These are phyloP conservation scores for Nyctalus aviator DNA, from an alignment of 2,797 vertebrate genomes.

Conservation along the genomic window DNA sequence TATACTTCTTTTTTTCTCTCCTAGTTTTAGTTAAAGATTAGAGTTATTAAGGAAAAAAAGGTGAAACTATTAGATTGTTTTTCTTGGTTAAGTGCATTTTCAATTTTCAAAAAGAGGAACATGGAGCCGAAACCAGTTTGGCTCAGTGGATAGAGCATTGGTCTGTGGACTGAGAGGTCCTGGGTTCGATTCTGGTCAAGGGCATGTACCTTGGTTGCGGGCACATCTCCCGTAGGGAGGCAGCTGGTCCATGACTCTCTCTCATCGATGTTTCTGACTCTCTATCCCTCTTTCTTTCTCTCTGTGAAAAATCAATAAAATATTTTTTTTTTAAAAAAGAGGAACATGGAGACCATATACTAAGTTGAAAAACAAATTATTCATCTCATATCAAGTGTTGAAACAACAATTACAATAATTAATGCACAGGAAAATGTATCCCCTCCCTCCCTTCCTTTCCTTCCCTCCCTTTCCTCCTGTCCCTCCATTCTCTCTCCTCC, in stretches of 20 bases:
- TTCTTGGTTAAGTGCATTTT: neutral
- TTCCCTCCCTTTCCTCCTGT: neutral
- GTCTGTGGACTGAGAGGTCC: no score
- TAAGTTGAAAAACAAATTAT: neutral
- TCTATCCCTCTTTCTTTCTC: no score
- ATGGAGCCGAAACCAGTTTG: neutral
- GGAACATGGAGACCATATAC: neutral
- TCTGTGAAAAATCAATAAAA: no score
- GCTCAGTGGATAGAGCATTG: no score
- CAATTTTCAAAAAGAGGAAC: neutral
- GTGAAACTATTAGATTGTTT: neutral
- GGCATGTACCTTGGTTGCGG: no score
- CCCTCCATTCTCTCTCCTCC: fast-evolving
- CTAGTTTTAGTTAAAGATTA: neutral
- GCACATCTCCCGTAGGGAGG: no score
- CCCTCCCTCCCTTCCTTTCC: fast-evolving
- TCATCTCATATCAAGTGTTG: neutral
- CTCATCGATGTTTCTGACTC: no score
- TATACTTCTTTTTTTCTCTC: neutral
- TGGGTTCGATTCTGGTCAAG: no score
- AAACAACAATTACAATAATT: neutral
- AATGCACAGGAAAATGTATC: neutral
- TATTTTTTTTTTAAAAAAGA: neutral
- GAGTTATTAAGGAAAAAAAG: neutral
- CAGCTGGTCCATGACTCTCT: no score